These are phyloP conservation scores for Netelia fuscicornis DNA, from an alignment of 2,888 invertebrate genomes.

Conservation along the genomic window DNA sequence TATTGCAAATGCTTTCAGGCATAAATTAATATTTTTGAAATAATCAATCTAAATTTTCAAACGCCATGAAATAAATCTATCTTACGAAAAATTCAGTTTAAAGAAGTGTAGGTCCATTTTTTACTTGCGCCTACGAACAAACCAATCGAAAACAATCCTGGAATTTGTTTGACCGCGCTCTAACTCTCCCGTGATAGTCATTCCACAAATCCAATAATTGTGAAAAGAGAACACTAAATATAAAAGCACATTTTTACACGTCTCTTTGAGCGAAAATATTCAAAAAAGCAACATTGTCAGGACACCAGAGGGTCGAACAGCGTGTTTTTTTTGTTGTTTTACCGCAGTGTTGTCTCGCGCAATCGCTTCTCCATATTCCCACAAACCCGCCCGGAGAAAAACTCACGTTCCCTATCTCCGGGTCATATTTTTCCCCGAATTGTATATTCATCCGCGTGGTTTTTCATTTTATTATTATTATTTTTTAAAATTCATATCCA, in stretches of 20 bases:
- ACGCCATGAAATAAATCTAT: too few species aligned
- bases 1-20: background rate
- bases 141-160: too few species aligned
- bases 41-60: too few species aligned
- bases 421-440: conserved; percentile 59
- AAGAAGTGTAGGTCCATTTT: background rate
- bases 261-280: conserved; percentile 3
- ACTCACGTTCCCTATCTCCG: conserved; percentile 42
- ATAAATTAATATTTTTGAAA: too few species aligned
- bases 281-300: background rate
- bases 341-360: conserved; percentile 7
- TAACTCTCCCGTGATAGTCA: background rate
- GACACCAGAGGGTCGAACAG: background rate
- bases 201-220: background rate
- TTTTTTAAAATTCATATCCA: conserved; percentile 42
- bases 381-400: conserved; percentile 11
- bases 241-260: too few species aligned
- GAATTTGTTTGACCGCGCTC: too few species aligned
- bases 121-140: background rate
- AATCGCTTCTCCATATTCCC: conserved; percentile 29
- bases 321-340: conserved; percentile 8
- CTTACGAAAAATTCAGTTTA: too few species aligned
- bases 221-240: background rate
- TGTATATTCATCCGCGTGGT: conserved; percentile 42
- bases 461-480: conserved; percentile 30